Evolutionary conservation across 2,797 vertebrate genomes (phyloP).

Genomic region (Anableps anableps): DNA sequence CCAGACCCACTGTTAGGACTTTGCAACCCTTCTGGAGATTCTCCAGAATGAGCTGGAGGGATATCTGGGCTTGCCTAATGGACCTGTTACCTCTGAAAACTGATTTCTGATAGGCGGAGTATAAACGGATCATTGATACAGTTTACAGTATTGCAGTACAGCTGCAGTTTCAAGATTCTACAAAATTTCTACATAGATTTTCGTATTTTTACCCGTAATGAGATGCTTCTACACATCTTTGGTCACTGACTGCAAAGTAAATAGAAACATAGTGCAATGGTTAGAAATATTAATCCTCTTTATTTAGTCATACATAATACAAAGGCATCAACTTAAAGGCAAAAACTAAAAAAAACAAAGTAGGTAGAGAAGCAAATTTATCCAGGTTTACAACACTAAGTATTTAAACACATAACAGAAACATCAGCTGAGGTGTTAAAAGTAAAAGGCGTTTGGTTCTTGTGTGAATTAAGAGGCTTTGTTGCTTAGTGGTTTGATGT

Average conservation of each 20-base stretch:
- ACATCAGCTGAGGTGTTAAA: neutral
- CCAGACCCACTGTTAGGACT: too few relatives aligned
- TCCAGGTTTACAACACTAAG: neutral
- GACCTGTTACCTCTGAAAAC: neutral
- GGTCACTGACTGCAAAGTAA: neutral
- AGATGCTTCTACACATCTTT: neutral
- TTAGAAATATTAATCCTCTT: neutral
- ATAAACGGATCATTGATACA: neutral
- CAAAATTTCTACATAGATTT: neutral
- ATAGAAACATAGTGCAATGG: neutral
- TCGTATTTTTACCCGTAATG: neutral
- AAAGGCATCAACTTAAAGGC: neutral
- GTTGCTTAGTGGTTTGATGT: neutral
- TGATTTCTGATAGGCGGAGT: neutral
- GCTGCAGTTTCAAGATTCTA: neutral
- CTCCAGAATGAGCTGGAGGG: too few relatives aligned
- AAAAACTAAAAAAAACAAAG: neutral
- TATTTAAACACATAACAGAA: neutral
- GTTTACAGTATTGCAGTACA: neutral
- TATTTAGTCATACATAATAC: neutral
- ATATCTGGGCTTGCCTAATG: neutral
- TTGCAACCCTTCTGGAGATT: too few relatives aligned
- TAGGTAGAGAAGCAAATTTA: neutral
- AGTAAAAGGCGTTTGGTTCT: neutral
- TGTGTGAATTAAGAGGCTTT: conserved; percentile 1